Evolutionary conservation across 2,113 vertebrate species (phyloP).

Genomic region (Falco punctatus): DNA sequence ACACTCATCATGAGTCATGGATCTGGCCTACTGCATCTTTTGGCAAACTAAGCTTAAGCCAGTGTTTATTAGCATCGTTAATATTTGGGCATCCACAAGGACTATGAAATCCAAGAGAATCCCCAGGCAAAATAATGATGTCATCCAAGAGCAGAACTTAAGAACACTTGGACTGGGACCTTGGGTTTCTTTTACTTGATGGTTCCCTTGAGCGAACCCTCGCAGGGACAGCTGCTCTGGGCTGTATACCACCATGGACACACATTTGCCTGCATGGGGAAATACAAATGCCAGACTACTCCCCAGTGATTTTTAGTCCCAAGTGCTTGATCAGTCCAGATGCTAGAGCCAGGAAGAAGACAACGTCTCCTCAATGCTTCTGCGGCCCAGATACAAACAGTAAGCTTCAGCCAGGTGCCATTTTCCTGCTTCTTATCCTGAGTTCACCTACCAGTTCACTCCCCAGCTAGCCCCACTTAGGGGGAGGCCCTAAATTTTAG

Average conservation of each 20-base stretch:
- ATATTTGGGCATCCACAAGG: not conserved
- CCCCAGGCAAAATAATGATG: not conserved
- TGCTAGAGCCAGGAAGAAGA: not conserved
- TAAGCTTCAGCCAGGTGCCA: not conserved
- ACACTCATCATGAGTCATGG: constrained; percentile 1
- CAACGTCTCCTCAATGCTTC: not conserved
- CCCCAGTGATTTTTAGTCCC: not conserved
- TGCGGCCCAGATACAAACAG: not conserved
- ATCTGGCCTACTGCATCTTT: not conserved
- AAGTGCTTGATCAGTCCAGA: not conserved
- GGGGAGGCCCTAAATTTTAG: not conserved
- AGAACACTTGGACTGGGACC: accelerated
- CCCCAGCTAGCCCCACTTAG: too few relatives aligned
- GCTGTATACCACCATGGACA: not conserved
- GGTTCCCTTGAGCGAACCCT: accelerated
- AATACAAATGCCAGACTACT: not conserved
- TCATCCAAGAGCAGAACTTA: not conserved
- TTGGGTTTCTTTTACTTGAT: not conserved
- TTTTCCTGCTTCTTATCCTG: not conserved
- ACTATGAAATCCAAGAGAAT: not conserved
- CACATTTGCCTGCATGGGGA: not conserved
- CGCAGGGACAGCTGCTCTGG: not conserved
- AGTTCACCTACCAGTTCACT: not conserved
- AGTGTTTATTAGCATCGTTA: not conserved
- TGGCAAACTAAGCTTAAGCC: not conserved